Base-by-base conservation (phyloP, 2,797 vertebrate species). In the Taenioides sp. region DNA sequence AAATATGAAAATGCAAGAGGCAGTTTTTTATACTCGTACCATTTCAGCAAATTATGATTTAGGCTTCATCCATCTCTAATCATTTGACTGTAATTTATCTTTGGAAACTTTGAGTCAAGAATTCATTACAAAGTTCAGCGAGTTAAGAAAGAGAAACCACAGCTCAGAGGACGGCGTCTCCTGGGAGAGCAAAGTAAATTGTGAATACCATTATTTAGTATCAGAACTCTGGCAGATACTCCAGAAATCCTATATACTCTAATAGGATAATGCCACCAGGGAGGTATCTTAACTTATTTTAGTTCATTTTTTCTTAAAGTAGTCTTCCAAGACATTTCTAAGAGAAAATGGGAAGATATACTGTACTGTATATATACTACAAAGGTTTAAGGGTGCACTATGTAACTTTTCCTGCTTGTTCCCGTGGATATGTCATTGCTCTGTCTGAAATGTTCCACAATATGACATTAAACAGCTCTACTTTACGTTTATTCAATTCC, bases 31-130 rank as follows among this genome's bases (percentile, higher is more conserved):
- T 22, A 27, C n/a, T 11, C 17, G 9, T 37, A 25, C 20, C 52
- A 17, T 71, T 69, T 74, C 50, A 69, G 50, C 49, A 54, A 73
- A 71, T 65, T 63, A 62, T 49, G 63, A 73, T 40, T 7, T 67
- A 14, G 43, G 18, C 10, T 2, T 61, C 5, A 57, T 57, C 54
- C 60, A 67, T 63, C 65, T 70, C 20, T 69, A 20, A 50, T 37
- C 50, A 66, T 57, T 67, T 67, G 31, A 11, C 63, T 40, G 14
- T 28, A 11, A 77, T 74, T 65, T 23, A 61, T 62, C 25, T 61
- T 27, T 40, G 18, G 18, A 70, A 65, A 67, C 40, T 37, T 52
- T 34, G 40, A 28, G 14, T 16, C 22, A 14, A 12, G 10, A 62
- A 66, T 57, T 57, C 10, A 25, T 67, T 43, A 67, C 37, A 52